A percentile compares a stretch with the other conserved stretches of the same genome.
Evolutionary conservation across 1,140 invertebrate species (phyloP).

Genomic region (silkworm (Bombyx mori)): DNA sequence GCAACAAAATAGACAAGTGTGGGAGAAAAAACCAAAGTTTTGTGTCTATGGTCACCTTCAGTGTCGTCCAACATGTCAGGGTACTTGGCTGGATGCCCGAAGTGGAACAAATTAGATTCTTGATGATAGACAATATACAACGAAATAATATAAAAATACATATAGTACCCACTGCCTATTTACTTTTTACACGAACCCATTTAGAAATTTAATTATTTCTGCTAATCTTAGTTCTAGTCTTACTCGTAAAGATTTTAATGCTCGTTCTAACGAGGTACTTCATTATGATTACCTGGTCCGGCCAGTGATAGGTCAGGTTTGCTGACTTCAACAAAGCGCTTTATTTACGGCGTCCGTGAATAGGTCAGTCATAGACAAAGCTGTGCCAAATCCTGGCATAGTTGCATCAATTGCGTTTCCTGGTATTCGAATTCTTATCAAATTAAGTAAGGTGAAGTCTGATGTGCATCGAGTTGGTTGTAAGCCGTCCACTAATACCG

Average conservation of each 20-base stretch:
- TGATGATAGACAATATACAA: no score
- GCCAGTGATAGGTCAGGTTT: background rate
- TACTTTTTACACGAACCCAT: background rate
- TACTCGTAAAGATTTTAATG: slow-evolving; percentile 7
- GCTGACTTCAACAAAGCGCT: slow-evolving; percentile 5
- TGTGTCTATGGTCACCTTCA: no score
- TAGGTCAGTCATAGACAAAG: slow-evolving; percentile 21
- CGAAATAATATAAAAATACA: no score
- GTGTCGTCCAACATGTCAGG: no score
- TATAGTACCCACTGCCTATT: no score
- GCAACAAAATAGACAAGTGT: no score
- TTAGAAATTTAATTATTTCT: no score
- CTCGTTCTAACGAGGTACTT: slow-evolving; percentile 4
- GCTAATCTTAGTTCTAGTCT: no score
- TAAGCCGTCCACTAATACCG: slow-evolving; percentile 10
- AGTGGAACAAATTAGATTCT: no score
- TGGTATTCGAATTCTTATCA: slow-evolving; percentile 17
- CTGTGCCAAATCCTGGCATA: slow-evolving; percentile 23
- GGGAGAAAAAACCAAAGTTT: no score
- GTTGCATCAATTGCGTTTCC: slow-evolving; percentile 21
- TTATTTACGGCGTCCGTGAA: slow-evolving; percentile 21
- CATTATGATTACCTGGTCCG: background rate
- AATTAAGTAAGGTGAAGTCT: background rate
- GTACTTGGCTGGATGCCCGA: no score
- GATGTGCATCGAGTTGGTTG: slow-evolving; percentile 13